These are phyloP conservation scores for Phymastichus coffea DNA, from an alignment of 1,140 invertebrate species.

Conservation along the genomic window DNA sequence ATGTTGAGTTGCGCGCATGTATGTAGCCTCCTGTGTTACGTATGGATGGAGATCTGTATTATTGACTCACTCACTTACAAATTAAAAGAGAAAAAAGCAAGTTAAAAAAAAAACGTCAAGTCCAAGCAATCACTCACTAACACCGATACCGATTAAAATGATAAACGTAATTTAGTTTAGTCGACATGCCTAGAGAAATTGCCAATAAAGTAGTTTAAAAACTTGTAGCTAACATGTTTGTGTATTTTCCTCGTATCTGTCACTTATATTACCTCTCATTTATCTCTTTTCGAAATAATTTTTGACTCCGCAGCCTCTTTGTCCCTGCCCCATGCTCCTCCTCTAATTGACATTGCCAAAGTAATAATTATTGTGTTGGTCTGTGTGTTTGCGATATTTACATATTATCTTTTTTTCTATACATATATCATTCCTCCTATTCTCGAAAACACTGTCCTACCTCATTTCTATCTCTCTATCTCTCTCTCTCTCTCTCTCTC, in stretches of 20 bases:
- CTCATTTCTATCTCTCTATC: too few relatives aligned
- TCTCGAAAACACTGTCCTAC: not conserved
- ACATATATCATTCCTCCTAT: conserved; percentile 2
- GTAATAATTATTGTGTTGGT: conserved; percentile 30
- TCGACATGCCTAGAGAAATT: conserved; percentile 32
- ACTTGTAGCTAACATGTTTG: conserved; percentile 34
- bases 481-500: too few relatives aligned
- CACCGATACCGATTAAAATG: conserved; percentile 27
- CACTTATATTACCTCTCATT: conserved; percentile 27
- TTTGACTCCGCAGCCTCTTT: too few relatives aligned
- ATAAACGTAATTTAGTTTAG: conserved; percentile 32
- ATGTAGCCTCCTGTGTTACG: conserved; percentile 29
- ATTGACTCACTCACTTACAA: conserved; percentile 30
- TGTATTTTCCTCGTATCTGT: conserved; percentile 31
- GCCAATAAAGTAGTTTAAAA: conserved; percentile 34
- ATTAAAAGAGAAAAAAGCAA: conserved; percentile 1
- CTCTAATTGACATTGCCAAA: conserved; percentile 21
- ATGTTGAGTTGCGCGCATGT: conserved; percentile 31
- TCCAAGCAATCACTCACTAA: conserved; percentile 32
- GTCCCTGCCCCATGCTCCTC: not conserved
- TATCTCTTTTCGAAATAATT: not conserved
- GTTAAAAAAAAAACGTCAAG: conserved; percentile 23
- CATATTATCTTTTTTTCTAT: conserved; percentile 26
- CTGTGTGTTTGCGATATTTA: conserved; percentile 32
- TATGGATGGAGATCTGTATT: conserved; percentile 25